Evolutionary conservation across 2,113 vertebrate species (phyloP).

Genomic region (Gavialis gangeticus): DNA sequence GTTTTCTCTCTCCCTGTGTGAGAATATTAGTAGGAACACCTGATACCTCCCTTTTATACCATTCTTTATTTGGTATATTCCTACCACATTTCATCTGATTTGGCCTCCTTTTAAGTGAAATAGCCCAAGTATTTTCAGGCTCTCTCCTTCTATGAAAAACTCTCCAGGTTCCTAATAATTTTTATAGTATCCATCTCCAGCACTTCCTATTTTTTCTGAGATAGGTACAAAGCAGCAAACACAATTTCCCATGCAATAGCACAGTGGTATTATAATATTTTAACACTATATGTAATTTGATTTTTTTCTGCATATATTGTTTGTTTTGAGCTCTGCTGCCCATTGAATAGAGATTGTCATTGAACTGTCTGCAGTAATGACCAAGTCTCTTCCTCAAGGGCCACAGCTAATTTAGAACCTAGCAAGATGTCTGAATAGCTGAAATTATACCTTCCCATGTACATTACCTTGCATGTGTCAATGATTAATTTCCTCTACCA

Average conservation of each 20-base stretch:
- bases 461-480: neutral
- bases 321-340: neutral
- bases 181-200: neutral
- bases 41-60: neutral
- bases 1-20: neutral
- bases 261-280: neutral
- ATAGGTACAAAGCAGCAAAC: neutral
- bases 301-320: neutral
- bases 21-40: neutral
- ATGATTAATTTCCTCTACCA: neutral
- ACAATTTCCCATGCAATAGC: neutral
- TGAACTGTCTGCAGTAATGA: neutral
- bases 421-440: neutral
- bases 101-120: neutral
- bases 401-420: neutral
- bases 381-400: neutral
- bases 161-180: neutral
- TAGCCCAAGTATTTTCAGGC: neutral
- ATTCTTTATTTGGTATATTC: neutral
- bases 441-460: neutral
- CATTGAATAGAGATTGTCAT: neutral
- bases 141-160: neutral
- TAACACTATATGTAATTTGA: neutral
- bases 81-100: neutral
- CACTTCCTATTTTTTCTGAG: neutral